Evolutionary conservation across 2,888 invertebrate species (phyloP).

Genomic region (Dryobotodes eremita): DNA sequence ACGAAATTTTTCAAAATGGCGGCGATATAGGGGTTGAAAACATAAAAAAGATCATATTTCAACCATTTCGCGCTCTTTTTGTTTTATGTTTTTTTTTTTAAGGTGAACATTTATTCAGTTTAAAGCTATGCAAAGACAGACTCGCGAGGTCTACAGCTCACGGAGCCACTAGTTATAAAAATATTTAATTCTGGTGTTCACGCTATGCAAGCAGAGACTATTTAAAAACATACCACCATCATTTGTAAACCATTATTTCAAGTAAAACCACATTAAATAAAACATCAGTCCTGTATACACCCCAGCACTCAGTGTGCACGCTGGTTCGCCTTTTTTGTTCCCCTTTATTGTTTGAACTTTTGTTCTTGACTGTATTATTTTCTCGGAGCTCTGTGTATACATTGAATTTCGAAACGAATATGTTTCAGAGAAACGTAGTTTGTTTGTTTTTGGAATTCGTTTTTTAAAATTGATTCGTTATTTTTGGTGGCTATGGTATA

Average conservation of each 20-base stretch:
- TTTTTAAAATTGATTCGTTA: conserved; percentile 40
- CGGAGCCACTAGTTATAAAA: not conserved
- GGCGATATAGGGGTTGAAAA: too few species aligned
- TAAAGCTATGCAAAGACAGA: too few species aligned
- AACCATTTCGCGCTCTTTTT: too few species aligned
- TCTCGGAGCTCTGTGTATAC: conserved; percentile 63
- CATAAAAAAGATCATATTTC: too few species aligned
- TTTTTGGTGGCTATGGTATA: conserved; percentile 25
- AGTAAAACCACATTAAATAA: conserved; percentile 44
- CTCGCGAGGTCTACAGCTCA: too few species aligned
- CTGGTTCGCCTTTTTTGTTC: conserved; percentile 64
- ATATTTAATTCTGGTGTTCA: not conserved
- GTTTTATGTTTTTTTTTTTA: too few species aligned
- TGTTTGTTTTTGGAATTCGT: conserved; percentile 41
- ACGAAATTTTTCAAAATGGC: too few species aligned
- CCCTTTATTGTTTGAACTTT: conserved; percentile 67
- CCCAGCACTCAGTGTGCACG: conserved; percentile 58
- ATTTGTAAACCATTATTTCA: conserved; percentile 39
- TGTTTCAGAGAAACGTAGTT: conserved; percentile 55
- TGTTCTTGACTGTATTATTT: conserved; percentile 72
- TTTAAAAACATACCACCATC: conserved; percentile 33
- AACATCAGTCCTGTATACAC: conserved; percentile 50
- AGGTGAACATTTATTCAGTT: too few species aligned
- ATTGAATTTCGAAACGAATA: conserved; percentile 61
- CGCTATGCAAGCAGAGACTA: not conserved